These are phyloP conservation scores for Dryobates pubescens DNA, from an alignment of 2,797 vertebrate genomes.

Conservation along the genomic window DNA sequence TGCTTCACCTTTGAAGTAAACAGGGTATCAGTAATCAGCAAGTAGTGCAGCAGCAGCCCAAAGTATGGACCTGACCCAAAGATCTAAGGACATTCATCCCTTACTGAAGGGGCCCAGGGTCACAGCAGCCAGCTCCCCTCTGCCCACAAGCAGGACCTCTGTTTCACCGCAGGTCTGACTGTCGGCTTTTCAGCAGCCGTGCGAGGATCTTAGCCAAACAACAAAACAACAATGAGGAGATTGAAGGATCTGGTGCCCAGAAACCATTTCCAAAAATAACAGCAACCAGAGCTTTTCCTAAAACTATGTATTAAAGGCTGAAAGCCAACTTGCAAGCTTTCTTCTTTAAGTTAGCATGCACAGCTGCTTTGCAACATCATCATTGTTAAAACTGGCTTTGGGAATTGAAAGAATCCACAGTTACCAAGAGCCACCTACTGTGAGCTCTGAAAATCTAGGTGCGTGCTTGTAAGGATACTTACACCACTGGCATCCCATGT, in stretches of 20 bases:
- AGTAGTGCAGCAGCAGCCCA: conserved; percentile 37
- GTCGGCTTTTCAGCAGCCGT: neutral
- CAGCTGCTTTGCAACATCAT: neutral
- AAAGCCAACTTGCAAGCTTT: neutral
- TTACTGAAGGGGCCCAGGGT: neutral
- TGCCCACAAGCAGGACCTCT: neutral
- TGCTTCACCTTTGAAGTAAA: conserved; percentile 71
- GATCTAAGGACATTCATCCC: neutral
- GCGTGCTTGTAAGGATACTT: neutral
- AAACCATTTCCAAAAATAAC: conserved; percentile 8
- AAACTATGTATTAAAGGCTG: neutral
- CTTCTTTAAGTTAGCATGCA: neutral
- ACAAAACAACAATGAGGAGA: neutral
- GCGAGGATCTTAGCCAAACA: neutral
- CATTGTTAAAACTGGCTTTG: neutral
- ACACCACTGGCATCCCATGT: neutral
- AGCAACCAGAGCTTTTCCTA: neutral
- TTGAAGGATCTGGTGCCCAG: neutral
- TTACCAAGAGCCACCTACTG: neutral
- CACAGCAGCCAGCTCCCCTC: neutral
- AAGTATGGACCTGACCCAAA: neutral
- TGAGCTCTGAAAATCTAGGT: neutral
- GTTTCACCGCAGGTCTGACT: neutral
- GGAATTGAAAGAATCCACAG: neutral
- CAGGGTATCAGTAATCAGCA: conserved; percentile 64